Evolutionary conservation across 2,797 vertebrate species (phyloP), one percentile per base, ranked within the genome.

Genomic region (Octomys mimax): DNA sequence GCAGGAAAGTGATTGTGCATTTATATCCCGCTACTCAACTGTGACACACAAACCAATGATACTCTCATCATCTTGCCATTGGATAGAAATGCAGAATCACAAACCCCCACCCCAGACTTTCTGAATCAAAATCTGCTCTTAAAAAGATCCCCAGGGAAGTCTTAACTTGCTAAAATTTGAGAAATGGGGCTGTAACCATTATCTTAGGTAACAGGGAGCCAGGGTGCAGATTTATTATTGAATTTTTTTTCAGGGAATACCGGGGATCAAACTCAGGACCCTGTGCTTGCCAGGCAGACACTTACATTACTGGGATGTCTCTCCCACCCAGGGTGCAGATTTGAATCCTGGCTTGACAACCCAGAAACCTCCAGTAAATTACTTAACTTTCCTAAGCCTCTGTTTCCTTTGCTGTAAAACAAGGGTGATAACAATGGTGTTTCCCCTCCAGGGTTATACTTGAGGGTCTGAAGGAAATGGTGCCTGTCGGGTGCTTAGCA

Each of bases 361-460:
- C 14, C 24, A 19, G 18, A 18, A 49, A 42, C n/a, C 46, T 66
- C 81, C 62, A 36, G 5, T 46, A 21, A 64, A 39, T 89, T 7
- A 54, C 16, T n/a, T 54, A 6, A 2, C 92, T 82, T 92, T 54
- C 49, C 68, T 86, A 64, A 57, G 66, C 77, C 66, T 93, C 71
- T 8, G 26, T 96, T 88, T 91, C 54, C 46, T 73, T 95, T 87
- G 52, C 54, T 83, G 24, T 95, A 39, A 86, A 64, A 70, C 31
- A 46, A 21, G 26, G 6, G 7, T 36, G 13, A 4, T 24, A 19
- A 39, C 2, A 36, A 10, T 33, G 28, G 18, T 26, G 22, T 28
- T 75, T 28, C 36, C 4, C 57, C 33, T 16, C 3, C 0, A 9
- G n/a, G 42, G n/a, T 64, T 75, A 28, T 16, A 31, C 3, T 33